Conservation (phyloP, 2,113 vertebrate species). For the Plecturocebus donacophilus region DNA sequence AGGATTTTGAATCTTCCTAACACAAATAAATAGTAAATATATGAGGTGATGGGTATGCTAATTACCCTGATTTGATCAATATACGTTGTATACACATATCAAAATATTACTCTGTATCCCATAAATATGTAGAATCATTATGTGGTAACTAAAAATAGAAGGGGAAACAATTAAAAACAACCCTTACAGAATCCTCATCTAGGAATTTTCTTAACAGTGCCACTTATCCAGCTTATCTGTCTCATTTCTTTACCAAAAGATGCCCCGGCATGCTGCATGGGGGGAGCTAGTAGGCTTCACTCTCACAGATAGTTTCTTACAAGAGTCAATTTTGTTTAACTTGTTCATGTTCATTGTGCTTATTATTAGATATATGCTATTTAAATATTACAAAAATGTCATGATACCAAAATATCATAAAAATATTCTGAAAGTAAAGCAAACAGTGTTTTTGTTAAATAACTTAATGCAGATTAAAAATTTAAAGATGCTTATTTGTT, state of each 20-base stretch:
- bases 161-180: no score
- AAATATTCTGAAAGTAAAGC: neutral
- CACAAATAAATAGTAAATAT: no score
- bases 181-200: neutral
- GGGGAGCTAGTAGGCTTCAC: neutral
- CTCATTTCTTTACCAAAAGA: neutral
- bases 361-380: neutral
- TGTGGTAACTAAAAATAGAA: no score
- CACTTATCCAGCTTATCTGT: neutral
- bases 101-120: no score
- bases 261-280: neutral
- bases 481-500: no score
- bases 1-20: no score
- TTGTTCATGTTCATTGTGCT: neutral
- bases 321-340: neutral
- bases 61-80: no score
- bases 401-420: neutral
- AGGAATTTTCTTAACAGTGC: neutral
- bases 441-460: neutral
- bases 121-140: no score
- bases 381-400: neutral
- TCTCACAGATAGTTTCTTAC: neutral
- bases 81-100: no score
- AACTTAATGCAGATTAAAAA: neutral
- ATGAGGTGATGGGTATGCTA: no score